Evolutionary conservation across 2,113 vertebrate genomes (phyloP).

Genomic region (Mandrillus leucophaeus): DNA sequence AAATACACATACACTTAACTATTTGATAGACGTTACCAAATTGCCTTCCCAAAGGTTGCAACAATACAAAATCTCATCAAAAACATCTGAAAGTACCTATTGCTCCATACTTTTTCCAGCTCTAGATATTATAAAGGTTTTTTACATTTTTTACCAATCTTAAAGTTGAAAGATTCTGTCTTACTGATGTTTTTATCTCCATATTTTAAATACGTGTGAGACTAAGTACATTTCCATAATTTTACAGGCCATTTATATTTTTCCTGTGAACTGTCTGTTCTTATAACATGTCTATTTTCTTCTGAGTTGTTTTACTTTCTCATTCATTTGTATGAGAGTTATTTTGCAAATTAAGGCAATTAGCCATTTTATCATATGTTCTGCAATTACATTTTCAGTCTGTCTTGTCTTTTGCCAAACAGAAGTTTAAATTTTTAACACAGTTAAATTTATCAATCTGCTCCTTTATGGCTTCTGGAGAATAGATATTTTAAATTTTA

Average conservation of each 20-base stretch:
- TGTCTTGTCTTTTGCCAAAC: conserved; percentile 69
- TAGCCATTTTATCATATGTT: conserved; percentile 72
- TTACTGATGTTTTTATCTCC: conserved; percentile 26
- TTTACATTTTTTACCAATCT: neutral
- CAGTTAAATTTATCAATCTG: conserved; percentile 70
- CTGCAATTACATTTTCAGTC: conserved; percentile 65
- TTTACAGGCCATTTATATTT: conserved; percentile 31
- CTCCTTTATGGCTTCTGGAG: conserved; percentile 42
- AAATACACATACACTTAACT: conserved; percentile 14
- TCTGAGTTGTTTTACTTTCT: conserved; percentile 51
- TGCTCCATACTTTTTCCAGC: neutral
- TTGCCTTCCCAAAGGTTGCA: neutral
- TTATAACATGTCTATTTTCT: conserved; percentile 41
- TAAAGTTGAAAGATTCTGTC: conserved; percentile 9
- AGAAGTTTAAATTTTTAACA: conserved; percentile 69
- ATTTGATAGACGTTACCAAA: neutral
- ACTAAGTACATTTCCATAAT: conserved; percentile 28
- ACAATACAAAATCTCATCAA: conserved; percentile 3
- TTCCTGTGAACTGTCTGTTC: conserved; percentile 47
- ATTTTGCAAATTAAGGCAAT: conserved; percentile 75
- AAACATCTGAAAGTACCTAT: neutral
- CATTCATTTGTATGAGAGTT: conserved; percentile 55
- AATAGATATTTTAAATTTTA: conserved; percentile 56
- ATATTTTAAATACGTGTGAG: conserved; percentile 26
- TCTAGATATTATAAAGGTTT: neutral